These are phyloP conservation scores for Rhodophaea formosa DNA, from an alignment of 2,888 invertebrate species.

Conservation along the genomic window DNA sequence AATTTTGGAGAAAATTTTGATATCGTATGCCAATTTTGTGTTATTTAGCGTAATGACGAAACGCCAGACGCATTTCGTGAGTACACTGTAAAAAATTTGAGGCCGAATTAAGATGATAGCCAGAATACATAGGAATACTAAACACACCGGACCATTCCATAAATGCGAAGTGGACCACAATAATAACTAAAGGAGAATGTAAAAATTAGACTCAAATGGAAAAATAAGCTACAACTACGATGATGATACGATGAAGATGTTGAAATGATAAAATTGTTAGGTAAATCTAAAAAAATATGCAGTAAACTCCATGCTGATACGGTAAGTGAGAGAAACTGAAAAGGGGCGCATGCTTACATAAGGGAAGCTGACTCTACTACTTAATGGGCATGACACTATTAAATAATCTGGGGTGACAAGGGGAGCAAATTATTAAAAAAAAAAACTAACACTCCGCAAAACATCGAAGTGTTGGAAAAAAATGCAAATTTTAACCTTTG, in stretches of 20 bases:
- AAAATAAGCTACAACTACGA: slow-evolving; percentile 21
- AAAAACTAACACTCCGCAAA: slow-evolving; percentile 44
- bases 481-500: slow-evolving; percentile 80
- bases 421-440: slow-evolving; percentile 49
- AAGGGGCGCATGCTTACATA: slow-evolving; percentile 45
- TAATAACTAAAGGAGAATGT: slow-evolving; percentile 28
- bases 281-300: slow-evolving; percentile 18
- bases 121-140: slow-evolving; percentile 57
- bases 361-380: slow-evolving; percentile 30
- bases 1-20: slow-evolving; percentile 29
- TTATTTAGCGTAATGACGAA: slow-evolving; percentile 36
- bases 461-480: slow-evolving; percentile 67
- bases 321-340: slow-evolving; percentile 29
- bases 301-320: slow-evolving; percentile 22
- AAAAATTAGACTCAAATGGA: slow-evolving; percentile 23
- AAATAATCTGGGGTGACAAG: slow-evolving; percentile 44
- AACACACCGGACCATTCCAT: slow-evolving; percentile 35
- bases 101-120: slow-evolving; percentile 44
- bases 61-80: slow-evolving; percentile 38
- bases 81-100: slow-evolving; percentile 48
- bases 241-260: slow-evolving; percentile 1
- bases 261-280: slow-evolving; percentile 11
- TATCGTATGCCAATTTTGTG: slow-evolving; percentile 59
- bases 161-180: slow-evolving; percentile 30
- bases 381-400: slow-evolving; percentile 28